Conservation (phyloP, 1,140 invertebrate genomes). For the Lepidurus apus region DNA sequence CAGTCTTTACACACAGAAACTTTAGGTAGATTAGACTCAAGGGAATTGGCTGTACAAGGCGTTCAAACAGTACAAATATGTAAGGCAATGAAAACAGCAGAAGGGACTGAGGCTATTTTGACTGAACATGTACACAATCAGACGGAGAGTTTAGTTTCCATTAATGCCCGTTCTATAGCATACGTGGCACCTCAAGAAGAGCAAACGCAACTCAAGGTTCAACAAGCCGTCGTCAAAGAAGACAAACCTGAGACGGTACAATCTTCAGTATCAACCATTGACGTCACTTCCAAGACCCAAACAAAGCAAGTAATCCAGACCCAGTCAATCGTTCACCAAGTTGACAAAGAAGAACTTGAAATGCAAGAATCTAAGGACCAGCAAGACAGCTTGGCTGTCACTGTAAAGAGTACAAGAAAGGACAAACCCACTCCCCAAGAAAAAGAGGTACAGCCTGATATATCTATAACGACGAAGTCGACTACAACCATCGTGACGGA, state of each 20-base stretch:
- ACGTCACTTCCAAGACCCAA: background rate
- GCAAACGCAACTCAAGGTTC: background rate
- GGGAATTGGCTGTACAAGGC: background rate
- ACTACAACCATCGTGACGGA: background rate
- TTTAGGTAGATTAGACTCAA: background rate
- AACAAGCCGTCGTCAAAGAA: background rate
- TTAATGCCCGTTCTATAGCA: background rate
- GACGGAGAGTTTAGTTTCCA: background rate
- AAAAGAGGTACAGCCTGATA: background rate
- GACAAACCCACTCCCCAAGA: background rate
- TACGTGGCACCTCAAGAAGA: background rate
- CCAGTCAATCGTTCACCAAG: constrained; percentile 12
- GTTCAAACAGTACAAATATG: background rate
- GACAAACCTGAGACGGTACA: background rate
- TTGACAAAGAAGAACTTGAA: background rate
- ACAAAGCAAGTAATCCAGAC: background rate
- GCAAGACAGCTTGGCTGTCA: background rate
- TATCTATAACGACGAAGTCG: background rate
- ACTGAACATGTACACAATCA: background rate
- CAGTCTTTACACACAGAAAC: background rate
- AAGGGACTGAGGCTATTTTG: background rate
- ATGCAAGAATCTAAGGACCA: background rate
- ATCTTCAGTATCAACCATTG: background rate
- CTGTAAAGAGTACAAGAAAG: background rate
- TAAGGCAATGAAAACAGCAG: background rate